Percentiles rank a stretch among this genome's conserved stretches.
Conservation (phyloP, 2,888 invertebrate species). For the Masnerella sp. region DNA sequence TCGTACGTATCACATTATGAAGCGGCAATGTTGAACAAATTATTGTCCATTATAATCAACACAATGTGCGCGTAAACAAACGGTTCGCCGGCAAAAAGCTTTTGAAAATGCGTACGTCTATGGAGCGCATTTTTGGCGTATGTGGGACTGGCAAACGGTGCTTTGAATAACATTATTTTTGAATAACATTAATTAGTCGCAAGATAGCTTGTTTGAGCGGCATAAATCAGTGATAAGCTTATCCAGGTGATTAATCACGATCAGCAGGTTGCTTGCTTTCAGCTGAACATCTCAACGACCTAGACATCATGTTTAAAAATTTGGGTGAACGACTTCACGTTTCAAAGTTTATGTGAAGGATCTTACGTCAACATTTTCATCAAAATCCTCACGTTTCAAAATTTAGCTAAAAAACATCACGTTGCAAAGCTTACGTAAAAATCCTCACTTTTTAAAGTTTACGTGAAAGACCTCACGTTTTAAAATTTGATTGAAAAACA, state of each 20-base stretch:
- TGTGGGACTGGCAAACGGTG: too few relatives aligned
- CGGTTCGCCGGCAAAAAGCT: not conserved
- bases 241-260: conserved; percentile 30
- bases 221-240: conserved; percentile 26
- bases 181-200: conserved; percentile 11
- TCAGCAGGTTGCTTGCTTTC: conserved; percentile 14
- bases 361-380: too few relatives aligned
- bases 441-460: too few relatives aligned
- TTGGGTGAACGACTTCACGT: too few relatives aligned
- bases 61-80: conserved; percentile 24
- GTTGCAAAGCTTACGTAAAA: too few relatives aligned
- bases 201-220: not conserved
- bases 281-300: conserved; percentile 24
- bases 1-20: conserved; percentile 18
- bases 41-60: conserved; percentile 32
- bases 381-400: too few relatives aligned
- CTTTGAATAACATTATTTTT: conserved; percentile 11
- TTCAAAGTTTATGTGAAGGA: too few relatives aligned
- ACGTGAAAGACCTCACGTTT: too few relatives aligned
- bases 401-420: too few relatives aligned
- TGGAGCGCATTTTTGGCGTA: too few relatives aligned
- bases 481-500: too few relatives aligned
- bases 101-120: not conserved
- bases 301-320: too few relatives aligned
- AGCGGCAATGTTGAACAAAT: conserved; percentile 18